phyloP scores from a whole-genome alignment of 2,888 invertebrate species.

The Tinea trinotella region DNA sequence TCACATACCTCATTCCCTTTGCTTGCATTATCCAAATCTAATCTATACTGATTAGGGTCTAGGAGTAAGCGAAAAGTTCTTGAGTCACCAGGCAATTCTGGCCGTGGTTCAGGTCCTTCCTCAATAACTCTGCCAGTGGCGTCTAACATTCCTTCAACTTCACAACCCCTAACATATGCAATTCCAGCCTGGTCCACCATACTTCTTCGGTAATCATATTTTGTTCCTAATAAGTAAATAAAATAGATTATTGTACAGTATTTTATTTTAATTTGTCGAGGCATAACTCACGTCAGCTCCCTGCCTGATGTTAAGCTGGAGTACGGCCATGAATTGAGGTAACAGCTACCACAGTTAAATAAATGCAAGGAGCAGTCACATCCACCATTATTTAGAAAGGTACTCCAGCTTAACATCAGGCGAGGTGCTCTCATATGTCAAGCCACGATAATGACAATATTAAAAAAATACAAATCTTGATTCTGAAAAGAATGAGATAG shows the following conservation, averaged over 20 bases:
- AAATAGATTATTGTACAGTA: too few relatives aligned
- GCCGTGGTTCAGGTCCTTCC: slow-evolving; percentile 93
- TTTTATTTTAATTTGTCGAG: slow-evolving; percentile 4
- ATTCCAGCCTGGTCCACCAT: slow-evolving; percentile 95
- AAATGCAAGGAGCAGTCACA: too few relatives aligned
- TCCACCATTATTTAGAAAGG: too few relatives aligned
- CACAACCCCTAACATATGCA: slow-evolving; percentile 94
- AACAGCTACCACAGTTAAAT: too few relatives aligned
- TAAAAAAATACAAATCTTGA: too few relatives aligned
- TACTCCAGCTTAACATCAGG: too few relatives aligned
- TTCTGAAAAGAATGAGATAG: too few relatives aligned
- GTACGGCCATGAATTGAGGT: too few relatives aligned
- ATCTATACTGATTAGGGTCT: slow-evolving; percentile 96
- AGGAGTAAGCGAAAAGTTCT: slow-evolving; percentile 95
- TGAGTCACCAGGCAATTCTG: slow-evolving; percentile 88
- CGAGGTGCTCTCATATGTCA: too few relatives aligned
- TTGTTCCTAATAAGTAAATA: slow-evolving; percentile 69
- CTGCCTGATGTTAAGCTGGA: too few relatives aligned
- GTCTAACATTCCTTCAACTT: slow-evolving; percentile 98
- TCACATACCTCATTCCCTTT: slow-evolving; percentile 80
- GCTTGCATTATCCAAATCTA: slow-evolving; percentile 89
- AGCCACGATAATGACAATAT: too few relatives aligned
- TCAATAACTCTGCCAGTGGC: slow-evolving; percentile 96
- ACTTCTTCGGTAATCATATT: slow-evolving; percentile 84
- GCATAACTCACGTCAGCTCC: too few relatives aligned